Base-by-base conservation (phyloP, 2,113 vertebrate species). In the Podarcis muralis region DNA sequence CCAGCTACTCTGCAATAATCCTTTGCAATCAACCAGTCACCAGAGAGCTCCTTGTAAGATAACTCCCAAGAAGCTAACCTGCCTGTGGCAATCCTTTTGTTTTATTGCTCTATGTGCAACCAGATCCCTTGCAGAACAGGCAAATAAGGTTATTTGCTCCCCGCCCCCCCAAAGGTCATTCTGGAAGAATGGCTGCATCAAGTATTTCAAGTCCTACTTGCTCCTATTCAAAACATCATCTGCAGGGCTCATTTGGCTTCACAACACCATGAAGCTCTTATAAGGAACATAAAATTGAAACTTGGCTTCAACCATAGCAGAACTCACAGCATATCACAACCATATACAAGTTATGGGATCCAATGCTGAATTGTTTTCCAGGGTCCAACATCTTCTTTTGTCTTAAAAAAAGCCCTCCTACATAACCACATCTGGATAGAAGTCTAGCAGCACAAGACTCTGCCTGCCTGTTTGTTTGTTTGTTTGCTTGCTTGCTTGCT, bases 151-250 rank as follows among this genome's bases (percentile, higher is more conserved):
- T 66, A 43, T 40, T 77, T 78, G 81, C 85, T 9, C 6, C 48
- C 9, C 48, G 11, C 9, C 2, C 48, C 48, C 48, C 88, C 93
- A 93, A 94, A 35, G 87, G 87, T 85, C 93, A 90, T 84, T 93
- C 89, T 88, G 89, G 85, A 86, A 88, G 90, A 87, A 89, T 22
- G 22, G 75, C 78, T 66, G 43, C 74, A 95, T 91, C 88, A 93
- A 86, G 88, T 92, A 93, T 95, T 96, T 93, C 89, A 87, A 88
- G 94, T 88, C 84, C 84, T 87, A 81, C 82, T 93, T 86, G 88
- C 32, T 92, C 85, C 87, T 88, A 43, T 87, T 88, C 22, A 25
- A 89, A 32, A 86, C 86, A 87, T 87, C 62, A 87, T 81, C 59
- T 8, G 15, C 69, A 32, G 57, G 53, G 23, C 83, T 85, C 87